These are phyloP conservation scores for Epizoanthus illoricatus DNA, from an alignment of 92 coral and sea anemone genomes.

Conservation along the genomic window DNA sequence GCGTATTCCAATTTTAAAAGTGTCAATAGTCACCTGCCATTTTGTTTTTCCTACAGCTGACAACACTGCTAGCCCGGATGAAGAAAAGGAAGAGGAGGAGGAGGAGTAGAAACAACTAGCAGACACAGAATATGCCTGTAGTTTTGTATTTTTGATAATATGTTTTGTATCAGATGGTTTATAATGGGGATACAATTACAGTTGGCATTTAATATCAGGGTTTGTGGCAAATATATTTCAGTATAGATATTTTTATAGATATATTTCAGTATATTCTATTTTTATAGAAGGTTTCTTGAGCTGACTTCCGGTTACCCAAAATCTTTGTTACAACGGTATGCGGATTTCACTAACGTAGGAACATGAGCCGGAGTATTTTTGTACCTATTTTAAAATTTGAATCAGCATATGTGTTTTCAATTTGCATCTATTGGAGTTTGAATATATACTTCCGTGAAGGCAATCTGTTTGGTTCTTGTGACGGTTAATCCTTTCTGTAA, in stretches of 20 bases:
- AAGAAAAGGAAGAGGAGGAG: not conserved
- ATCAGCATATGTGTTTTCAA: not conserved
- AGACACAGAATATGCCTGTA: not conserved
- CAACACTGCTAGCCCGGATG: constrained; percentile 6
- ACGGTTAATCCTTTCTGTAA: not conserved
- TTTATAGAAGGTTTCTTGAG: not conserved
- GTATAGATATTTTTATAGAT: not conserved
- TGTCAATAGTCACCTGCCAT: not conserved
- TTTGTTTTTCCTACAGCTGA: constrained; percentile 5
- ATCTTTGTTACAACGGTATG: no score
- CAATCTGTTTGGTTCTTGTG: not conserved
- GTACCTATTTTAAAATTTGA: not conserved
- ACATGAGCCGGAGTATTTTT: not conserved
- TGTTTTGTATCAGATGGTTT: not conserved
- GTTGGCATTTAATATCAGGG: not conserved
- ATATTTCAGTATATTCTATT: not conserved
- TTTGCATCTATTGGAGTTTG: not conserved
- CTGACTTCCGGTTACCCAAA: not conserved
- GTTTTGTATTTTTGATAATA: constrained; percentile 7
- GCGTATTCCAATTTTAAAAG: not conserved
- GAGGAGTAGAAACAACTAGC: not conserved
- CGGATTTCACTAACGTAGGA: not conserved
- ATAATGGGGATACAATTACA: not conserved
- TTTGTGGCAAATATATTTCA: not conserved
- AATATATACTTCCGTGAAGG: not conserved